Evolutionary conservation across 2,888 invertebrate species (phyloP), one percentile per base, ranked within the genome.

Genomic region (Drosophila kambysellisi): DNA sequence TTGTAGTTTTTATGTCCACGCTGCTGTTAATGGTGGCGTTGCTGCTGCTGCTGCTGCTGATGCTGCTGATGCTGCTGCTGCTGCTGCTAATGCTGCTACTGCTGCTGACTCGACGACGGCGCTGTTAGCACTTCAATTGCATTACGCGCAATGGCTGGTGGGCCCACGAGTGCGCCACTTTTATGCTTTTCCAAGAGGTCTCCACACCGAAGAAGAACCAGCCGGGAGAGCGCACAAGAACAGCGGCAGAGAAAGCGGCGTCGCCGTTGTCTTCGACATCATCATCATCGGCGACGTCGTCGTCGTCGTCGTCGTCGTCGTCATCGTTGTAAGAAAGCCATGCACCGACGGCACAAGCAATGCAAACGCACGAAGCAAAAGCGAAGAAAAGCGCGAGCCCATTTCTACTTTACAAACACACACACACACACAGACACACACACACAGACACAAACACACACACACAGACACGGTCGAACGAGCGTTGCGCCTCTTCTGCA

Each of bases 141-240:
- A 93, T 93, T 92, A 93, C 93, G 93, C 92, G 93, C 93, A 93
- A 93, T 93, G 93, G 93, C 93, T 93, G 86, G 92, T 93, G 92
- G 92, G 92, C 92, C 91, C 89, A 89, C 87, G 91, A 91, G 90
- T 90, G 89, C 88, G 91, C 90, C 91, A 93, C 93, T 93, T 93
- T 93, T 93, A 93, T 93, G 93, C 93, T 92, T 92, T 93, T 92
- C 83, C 82, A 83, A 79, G 70, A 83, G 91, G 91, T 90, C 91
- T 92, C 91, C 92, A 82, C 82, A 52, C 8, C 77, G 68, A 74
- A 90, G 76, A 72, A 76, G 79, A 68, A 77, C 68, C 80, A 70
- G 66, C 61, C 60, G 63, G 59, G 75, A 81, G 88, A 81, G 83
- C 83, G 66, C 62, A 61, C 71, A 79, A 75, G 77, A 64, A 73